Conservation (phyloP, 2,888 invertebrate species). For the Hybos culiciformis region DNA sequence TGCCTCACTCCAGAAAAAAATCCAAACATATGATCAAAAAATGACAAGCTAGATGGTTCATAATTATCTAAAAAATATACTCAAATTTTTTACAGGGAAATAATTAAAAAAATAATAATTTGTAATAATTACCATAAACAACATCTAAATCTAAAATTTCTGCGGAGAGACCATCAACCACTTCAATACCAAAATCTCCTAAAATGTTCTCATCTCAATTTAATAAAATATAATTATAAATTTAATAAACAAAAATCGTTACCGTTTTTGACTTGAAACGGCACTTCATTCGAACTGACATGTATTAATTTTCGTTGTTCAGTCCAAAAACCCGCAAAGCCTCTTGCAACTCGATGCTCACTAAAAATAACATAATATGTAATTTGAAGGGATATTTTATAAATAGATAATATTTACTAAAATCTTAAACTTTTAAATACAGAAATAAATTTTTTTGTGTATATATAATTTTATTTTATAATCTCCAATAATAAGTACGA, state of each 20-base stretch:
- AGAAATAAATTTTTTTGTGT: not conserved
- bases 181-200: constrained; percentile 52
- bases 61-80: too few relatives aligned
- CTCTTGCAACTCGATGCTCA: constrained; percentile 71
- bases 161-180: constrained; percentile 60
- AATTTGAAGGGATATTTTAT: not conserved
- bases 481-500: too few relatives aligned
- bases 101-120: too few relatives aligned
- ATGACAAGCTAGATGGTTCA: constrained; percentile 58
- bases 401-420: not conserved
- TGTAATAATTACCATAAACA: too few relatives aligned
- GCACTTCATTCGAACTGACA: constrained; percentile 64
- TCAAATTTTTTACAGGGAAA: too few relatives aligned
- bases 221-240: too few relatives aligned
- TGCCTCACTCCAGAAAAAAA: constrained; percentile 73
- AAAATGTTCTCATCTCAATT: too few relatives aligned
- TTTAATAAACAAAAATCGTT: constrained; percentile 45
- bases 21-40: constrained; percentile 71
- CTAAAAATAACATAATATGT: constrained; percentile 29
- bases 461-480: not conserved
- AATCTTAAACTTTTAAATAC: not conserved
- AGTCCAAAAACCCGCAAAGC: constrained; percentile 75
- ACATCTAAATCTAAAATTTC: constrained; percentile 62
- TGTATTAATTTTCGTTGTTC: constrained; percentile 67
- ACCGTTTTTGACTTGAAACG: constrained; percentile 58